Conservation (phyloP, 2,113 vertebrate species). For the Tor tambroides region DNA sequence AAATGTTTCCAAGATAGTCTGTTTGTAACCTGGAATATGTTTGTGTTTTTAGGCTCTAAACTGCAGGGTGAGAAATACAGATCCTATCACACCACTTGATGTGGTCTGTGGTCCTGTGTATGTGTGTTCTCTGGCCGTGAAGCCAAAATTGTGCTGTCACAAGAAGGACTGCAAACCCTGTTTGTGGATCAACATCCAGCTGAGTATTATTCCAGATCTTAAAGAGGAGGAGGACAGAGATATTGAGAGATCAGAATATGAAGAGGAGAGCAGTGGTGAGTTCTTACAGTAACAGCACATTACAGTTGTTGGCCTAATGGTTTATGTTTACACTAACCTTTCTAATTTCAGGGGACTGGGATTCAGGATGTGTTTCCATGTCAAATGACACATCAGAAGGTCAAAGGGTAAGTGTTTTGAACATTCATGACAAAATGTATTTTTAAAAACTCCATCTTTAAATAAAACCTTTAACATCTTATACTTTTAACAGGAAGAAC, state of each 20-base stretch:
- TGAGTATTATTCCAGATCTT: slow-evolving; percentile 57
- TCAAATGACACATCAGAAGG: neutral
- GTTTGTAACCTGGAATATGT: no score
- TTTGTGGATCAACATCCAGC: slow-evolving; percentile 69
- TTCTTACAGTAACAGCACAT: slow-evolving; percentile 14
- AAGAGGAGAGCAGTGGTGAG: slow-evolving; percentile 22
- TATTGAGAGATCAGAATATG: slow-evolving; percentile 33
- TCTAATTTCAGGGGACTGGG: slow-evolving; percentile 1
- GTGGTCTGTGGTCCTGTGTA: slow-evolving; percentile 51
- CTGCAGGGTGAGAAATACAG: neutral
- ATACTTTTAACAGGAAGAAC: neutral
- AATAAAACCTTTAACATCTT: neutral
- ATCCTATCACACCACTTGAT: neutral
- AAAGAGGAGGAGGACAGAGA: neutral
- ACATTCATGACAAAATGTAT: neutral
- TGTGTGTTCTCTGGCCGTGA: slow-evolving; percentile 58
- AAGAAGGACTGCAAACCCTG: slow-evolving; percentile 72
- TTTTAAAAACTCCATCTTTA: neutral
- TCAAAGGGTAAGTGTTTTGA: neutral
- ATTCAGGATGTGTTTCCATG: neutral
- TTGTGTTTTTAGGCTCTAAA: slow-evolving; percentile 31
- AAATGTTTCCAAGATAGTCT: no score
- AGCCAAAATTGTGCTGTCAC: slow-evolving; percentile 74
- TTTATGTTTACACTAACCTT: neutral
- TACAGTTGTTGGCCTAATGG: neutral